phyloP scores from a whole-genome alignment of 2,797 vertebrate genomes.

The Toxotes lorentzi region DNA sequence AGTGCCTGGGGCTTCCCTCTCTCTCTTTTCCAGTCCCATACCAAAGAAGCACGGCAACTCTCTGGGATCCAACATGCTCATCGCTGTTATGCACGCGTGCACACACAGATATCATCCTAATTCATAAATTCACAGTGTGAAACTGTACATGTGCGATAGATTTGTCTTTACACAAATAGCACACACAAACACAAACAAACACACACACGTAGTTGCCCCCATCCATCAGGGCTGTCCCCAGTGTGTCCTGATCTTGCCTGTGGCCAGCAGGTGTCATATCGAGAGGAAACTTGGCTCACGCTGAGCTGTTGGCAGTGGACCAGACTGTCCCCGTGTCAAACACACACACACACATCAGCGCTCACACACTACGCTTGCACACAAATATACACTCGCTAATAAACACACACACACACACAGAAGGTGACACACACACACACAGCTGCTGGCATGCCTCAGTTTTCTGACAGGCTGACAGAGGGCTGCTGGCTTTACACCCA shows the following conservation, averaged over 20 bases:
- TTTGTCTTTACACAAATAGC: conserved; percentile 69
- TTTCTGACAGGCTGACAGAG: conserved; percentile 79
- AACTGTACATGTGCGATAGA: conserved; percentile 70
- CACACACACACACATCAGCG: conserved; percentile 40
- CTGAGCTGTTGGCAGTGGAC: conserved; percentile 65
- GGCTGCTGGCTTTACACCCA: conserved; percentile 73
- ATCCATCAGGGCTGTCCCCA: conserved; percentile 67
- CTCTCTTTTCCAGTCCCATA: conserved; percentile 29
- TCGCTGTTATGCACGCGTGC: conserved; percentile 46
- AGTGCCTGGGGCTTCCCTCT: conserved; percentile 59
- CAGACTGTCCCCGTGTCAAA: conserved; percentile 71
- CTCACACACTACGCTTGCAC: conserved; percentile 27
- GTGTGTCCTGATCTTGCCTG: conserved; percentile 57
- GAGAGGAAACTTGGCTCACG: conserved; percentile 69
- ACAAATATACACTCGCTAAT: conserved; percentile 40
- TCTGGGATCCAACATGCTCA: conserved; percentile 38
- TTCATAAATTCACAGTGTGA: conserved; percentile 63
- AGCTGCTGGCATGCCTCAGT: conserved; percentile 69
- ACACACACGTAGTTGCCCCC: conserved; percentile 38
- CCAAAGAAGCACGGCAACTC: conserved; percentile 56
- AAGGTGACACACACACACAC: conserved; percentile 41
- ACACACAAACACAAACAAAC: conserved; percentile 24
- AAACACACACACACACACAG: conserved; percentile 29
- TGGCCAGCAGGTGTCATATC: conserved; percentile 80
- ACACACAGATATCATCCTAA: conserved; percentile 63